Base-by-base conservation (phyloP, 1,140 invertebrate genomes). In the Drosophila ohnishii region DNA sequence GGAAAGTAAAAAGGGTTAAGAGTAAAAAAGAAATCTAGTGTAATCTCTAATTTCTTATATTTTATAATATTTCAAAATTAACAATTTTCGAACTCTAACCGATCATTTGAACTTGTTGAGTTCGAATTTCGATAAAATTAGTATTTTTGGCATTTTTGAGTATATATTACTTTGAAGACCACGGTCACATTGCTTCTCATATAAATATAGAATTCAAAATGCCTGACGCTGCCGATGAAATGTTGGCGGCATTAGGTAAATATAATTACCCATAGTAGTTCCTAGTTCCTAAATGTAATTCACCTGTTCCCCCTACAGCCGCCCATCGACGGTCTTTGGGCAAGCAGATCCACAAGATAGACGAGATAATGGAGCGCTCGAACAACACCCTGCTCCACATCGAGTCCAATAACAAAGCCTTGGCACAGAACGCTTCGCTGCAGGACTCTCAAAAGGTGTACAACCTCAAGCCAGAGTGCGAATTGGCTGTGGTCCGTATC, bases 171-270 rank as follows among this genome's bases (percentile, higher is more conserved):
- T 7, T 2, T 6, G 0, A 2, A 16, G 2, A 4, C 13, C 9
- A 42, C 14, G 61, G 61, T 25, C 55, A 58, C 42, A 11, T 22
- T 62, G 30, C 10, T 22, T 34, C 1, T 14, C 13, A 34, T n/a
- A n/a, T 22, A 45, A 42, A 42, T 34, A 44, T 50, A 61, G 9
- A 60, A 44, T 88, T 66, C 48, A 60, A 89, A 81, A 88, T 81
- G 85, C 45, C 64, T 4, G 66, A 89, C 56, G 14, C 62, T 58
- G 82, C 89, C 22, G 80, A 86, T 16, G 78, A 89, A 62, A 48
- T 90, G 48, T 64, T 90, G 63, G 67, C 60, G 63, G 85, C 71
- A 25, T 59, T 90, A 13, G 82, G 89, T 90, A 90, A 89, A 42
- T 74, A 75, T 59, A 14, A 11, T 39, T 13, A 34, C 16, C 2